These are phyloP conservation scores for Phoenicopterus ruber DNA, from an alignment of 2,113 vertebrate genomes.

Conservation along the genomic window DNA sequence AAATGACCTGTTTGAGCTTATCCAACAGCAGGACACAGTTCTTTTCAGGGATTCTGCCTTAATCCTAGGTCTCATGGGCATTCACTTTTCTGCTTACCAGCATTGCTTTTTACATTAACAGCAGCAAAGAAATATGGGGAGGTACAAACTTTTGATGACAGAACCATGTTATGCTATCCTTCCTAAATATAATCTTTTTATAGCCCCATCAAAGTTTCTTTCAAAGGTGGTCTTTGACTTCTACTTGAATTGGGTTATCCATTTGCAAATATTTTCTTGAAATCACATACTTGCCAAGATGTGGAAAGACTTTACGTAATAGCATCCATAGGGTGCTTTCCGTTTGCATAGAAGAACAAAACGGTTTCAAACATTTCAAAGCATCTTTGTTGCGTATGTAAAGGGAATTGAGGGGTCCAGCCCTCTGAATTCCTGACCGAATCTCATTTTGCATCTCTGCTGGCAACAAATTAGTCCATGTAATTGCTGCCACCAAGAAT, in stretches of 20 bases:
- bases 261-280: constrained; percentile 65
- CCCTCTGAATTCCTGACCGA: neutral
- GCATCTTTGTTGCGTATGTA: constrained; percentile 31
- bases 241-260: constrained; percentile 40
- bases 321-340: constrained; percentile 54
- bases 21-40: neutral
- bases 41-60: neutral
- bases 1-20: neutral
- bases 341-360: constrained; percentile 34
- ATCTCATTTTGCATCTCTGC: constrained; percentile 48
- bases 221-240: constrained; percentile 54
- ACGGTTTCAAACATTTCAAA: constrained; percentile 35
- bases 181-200: neutral
- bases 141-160: neutral
- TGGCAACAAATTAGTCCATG: constrained; percentile 3
- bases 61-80: neutral
- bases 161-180: neutral
- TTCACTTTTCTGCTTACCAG: neutral
- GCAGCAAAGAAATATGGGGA: neutral
- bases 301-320: constrained; percentile 35
- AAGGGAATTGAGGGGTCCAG: constrained; percentile 14
- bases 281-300: constrained; percentile 43
- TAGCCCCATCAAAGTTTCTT: constrained; percentile 26
- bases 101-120: neutral
- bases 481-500: neutral